phyloP scores from a whole-genome alignment of 2,113 vertebrate species.

The Beaufortia kweichowensis region DNA sequence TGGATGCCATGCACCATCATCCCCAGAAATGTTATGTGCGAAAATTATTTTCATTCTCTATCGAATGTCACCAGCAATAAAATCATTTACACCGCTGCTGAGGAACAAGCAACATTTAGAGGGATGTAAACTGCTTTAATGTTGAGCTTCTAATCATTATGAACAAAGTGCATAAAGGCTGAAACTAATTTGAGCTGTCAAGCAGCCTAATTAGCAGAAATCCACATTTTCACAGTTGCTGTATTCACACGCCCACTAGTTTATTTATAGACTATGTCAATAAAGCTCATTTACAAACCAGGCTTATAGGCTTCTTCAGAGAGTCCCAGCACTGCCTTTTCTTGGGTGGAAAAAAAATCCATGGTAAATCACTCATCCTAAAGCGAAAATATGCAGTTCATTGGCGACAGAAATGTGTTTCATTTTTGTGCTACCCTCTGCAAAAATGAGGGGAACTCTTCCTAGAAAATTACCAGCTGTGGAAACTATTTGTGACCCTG shows the following conservation, averaged over 20 bases:
- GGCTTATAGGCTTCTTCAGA: slow-evolving; percentile 10
- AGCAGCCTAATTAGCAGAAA: slow-evolving; percentile 58
- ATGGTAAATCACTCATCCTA: slow-evolving; percentile 31
- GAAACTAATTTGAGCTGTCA: slow-evolving; percentile 66
- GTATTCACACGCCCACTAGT: slow-evolving; percentile 53
- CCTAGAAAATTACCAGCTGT: slow-evolving; percentile 6
- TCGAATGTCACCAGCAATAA: not conserved
- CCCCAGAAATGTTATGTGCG: not conserved
- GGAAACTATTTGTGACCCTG: too few relatives aligned
- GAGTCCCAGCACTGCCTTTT: slow-evolving; percentile 2
- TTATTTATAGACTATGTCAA: slow-evolving; percentile 49
- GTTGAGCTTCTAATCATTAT: slow-evolving; percentile 48
- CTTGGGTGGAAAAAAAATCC: slow-evolving; percentile 9
- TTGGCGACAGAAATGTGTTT: slow-evolving; percentile 5
- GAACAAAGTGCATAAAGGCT: slow-evolving; percentile 62
- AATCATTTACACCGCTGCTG: not conserved
- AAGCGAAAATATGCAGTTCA: slow-evolving; percentile 30
- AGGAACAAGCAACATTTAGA: slow-evolving; percentile 48
- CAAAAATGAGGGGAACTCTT: slow-evolving; percentile 19
- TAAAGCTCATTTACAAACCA: slow-evolving; percentile 39
- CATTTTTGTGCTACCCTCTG: not conserved
- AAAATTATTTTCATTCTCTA: slow-evolving; percentile 14
- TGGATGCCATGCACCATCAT: slow-evolving; percentile 24
- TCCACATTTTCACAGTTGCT: slow-evolving; percentile 50
- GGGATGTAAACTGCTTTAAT: slow-evolving; percentile 32